These are phyloP conservation scores for Vombatus ursinus DNA, from an alignment of 2,113 vertebrate genomes.

Conservation along the genomic window DNA sequence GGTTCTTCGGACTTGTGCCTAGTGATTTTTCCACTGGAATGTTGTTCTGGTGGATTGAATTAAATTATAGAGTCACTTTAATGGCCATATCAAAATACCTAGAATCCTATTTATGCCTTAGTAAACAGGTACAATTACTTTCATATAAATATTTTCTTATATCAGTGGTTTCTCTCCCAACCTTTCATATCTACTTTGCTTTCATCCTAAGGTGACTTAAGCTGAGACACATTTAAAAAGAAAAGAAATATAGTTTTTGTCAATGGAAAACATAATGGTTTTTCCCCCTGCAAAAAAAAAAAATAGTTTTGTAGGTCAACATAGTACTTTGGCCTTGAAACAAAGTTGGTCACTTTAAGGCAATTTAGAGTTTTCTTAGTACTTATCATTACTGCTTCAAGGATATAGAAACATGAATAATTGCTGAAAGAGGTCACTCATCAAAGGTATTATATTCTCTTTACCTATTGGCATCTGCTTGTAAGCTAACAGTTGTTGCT, in stretches of 20 bases:
- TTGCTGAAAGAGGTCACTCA: neutral
- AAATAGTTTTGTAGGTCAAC: neutral
- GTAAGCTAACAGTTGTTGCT: neutral
- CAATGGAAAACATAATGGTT: neutral
- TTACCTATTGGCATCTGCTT: neutral
- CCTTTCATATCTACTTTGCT: neutral
- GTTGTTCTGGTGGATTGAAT: no score
- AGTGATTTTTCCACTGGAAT: no score
- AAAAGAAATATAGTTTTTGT: neutral
- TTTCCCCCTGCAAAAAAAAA: constrained; percentile 1
- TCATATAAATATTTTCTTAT: no score
- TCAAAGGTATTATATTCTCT: neutral
- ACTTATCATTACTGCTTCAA: neutral
- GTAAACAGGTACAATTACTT: no score
- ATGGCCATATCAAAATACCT: no score
- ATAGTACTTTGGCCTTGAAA: neutral
- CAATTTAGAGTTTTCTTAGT: neutral
- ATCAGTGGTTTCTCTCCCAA: no score
- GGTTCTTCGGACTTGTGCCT: no score
- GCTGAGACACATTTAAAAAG: neutral
- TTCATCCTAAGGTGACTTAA: neutral
- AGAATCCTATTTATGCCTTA: no score
- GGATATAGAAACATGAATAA: neutral
- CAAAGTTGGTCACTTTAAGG: neutral
- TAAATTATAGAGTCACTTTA: no score